Evolutionary conservation across 2,113 vertebrate species (phyloP), one percentile per base, ranked within the genome.

Genomic region (Oceanodroma tethys): DNA sequence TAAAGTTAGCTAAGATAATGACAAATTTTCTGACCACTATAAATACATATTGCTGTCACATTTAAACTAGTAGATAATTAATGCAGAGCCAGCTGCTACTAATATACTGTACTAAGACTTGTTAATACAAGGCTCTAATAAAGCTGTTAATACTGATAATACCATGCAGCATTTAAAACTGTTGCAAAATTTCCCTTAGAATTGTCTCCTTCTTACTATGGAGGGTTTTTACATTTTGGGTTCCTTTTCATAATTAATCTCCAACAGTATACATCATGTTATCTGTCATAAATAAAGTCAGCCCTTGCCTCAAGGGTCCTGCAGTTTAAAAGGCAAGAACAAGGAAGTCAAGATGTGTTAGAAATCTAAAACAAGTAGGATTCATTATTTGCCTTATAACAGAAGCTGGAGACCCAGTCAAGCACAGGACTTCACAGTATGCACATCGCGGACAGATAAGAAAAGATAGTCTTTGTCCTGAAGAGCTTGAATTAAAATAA

Each of bases 71-170:
- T 50, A 89, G 94, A 92, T 97, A 97, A 97, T 97, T 97, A 97
- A 97, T 96, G 96, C 95, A 93, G 94, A 89, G 70, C 88, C 96
- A 97, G 83, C 56, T 97, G 96, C 92, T 95, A 92, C 94, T 89
- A 95, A 95, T 94, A 68, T 85, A 85, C 65, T 23, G 56, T 48
- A 82, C 34, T 81, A 89, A 96, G 82, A 93, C 86, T 95, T 95
- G 95, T 84, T 96, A 97, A 97, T 95, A 95, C 22, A 85, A 75
- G 91, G n/a, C 58, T 95, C 38, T 91, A 91, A 95, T 94, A 95
- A 94, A 92, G 89, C 73, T 96, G 86, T 96, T 97, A 89, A 94
- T 96, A 56, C 86, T 90, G 84, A 58, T 94, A 93, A 95, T 70
- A 62, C 66, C 45, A 65, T 73, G 62, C 32, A 76, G 62, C 38